Evolutionary conservation across 2,888 invertebrate genomes (phyloP).

Genomic region (Notodonta ziczac): DNA sequence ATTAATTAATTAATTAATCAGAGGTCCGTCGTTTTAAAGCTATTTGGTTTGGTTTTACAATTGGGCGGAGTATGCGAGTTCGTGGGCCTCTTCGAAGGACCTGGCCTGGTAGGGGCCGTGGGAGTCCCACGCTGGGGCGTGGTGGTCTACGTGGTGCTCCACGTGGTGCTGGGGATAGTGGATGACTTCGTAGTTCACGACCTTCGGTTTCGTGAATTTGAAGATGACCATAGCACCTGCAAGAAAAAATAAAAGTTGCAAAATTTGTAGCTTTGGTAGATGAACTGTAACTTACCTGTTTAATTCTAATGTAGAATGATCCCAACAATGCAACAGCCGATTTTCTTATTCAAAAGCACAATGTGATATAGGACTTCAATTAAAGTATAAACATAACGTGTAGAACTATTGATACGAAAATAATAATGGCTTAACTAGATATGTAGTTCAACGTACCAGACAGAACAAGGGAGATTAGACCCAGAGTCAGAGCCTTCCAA

Average conservation of each 20-base stretch:
- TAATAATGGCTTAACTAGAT: background rate
- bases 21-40: constrained; percentile 72
- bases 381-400: too few relatives aligned
- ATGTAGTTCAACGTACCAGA: constrained; percentile 82
- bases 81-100: constrained; percentile 82
- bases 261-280: background rate
- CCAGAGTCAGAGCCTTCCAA: constrained; percentile 95
- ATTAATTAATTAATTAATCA: constrained; percentile 77
- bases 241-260: constrained; percentile 10
- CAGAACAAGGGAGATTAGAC: constrained; percentile 92
- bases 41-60: constrained; percentile 57
- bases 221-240: constrained; percentile 91
- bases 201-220: constrained; percentile 94
- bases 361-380: background rate
- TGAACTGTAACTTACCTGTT: too few relatives aligned
- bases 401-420: too few relatives aligned
- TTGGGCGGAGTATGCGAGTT: constrained; percentile 85
- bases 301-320: too few relatives aligned
- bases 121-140: constrained; percentile 79
- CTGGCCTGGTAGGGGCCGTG: constrained; percentile 87
- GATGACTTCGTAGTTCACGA: constrained; percentile 94
- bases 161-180: constrained; percentile 91
- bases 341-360: background rate
- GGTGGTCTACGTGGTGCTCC: constrained; percentile 87
- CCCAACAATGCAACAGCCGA: background rate